phyloP scores from a whole-genome alignment of 2,797 vertebrate species.

The Oryzias sinensis region DNA sequence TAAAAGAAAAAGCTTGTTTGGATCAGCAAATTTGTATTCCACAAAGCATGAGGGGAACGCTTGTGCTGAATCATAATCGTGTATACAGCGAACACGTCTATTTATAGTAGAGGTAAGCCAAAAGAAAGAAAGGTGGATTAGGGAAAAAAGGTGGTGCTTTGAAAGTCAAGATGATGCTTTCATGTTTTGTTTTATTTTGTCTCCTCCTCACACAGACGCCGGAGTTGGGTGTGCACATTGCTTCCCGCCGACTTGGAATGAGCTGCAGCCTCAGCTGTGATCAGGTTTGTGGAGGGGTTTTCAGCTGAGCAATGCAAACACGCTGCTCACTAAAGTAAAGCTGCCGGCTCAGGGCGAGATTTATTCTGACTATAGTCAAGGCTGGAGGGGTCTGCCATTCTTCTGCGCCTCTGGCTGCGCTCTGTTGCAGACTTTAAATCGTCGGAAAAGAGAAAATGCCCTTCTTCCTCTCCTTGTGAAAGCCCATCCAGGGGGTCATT shows the following conservation, averaged over 20 bases:
- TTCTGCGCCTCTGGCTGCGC: slow-evolving; percentile 37
- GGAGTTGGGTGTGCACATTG: slow-evolving; percentile 33
- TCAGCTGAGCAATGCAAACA: slow-evolving; percentile 55
- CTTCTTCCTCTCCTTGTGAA: slow-evolving; percentile 44
- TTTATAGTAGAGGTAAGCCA: background rate
- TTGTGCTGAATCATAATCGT: slow-evolving; percentile 12
- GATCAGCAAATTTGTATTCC: slow-evolving; percentile 13
- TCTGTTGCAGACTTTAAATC: slow-evolving; percentile 44
- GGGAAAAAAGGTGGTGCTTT: background rate
- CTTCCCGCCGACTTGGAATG: slow-evolving; percentile 55
- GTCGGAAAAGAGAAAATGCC: slow-evolving; percentile 45
- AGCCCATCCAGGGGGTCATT: slow-evolving; percentile 41
- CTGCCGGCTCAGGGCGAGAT: slow-evolving; percentile 52
- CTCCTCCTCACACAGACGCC: background rate
- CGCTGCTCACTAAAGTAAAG: slow-evolving; percentile 41
- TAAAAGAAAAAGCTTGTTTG: slow-evolving; percentile 12
- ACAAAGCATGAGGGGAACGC: background rate
- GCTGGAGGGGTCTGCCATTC: slow-evolving; percentile 43
- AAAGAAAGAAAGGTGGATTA: slow-evolving; percentile 9
- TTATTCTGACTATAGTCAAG: slow-evolving; percentile 52
- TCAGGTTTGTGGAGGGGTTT: slow-evolving; percentile 35
- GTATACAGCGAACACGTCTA: background rate
- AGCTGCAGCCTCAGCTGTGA: slow-evolving; percentile 25
- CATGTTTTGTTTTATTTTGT: slow-evolving; percentile 19
- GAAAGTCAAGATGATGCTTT: slow-evolving; percentile 2